Evolutionary conservation across 2,797 vertebrate species (phyloP).

Genomic region (Muraenolepis orangiensis): DNA sequence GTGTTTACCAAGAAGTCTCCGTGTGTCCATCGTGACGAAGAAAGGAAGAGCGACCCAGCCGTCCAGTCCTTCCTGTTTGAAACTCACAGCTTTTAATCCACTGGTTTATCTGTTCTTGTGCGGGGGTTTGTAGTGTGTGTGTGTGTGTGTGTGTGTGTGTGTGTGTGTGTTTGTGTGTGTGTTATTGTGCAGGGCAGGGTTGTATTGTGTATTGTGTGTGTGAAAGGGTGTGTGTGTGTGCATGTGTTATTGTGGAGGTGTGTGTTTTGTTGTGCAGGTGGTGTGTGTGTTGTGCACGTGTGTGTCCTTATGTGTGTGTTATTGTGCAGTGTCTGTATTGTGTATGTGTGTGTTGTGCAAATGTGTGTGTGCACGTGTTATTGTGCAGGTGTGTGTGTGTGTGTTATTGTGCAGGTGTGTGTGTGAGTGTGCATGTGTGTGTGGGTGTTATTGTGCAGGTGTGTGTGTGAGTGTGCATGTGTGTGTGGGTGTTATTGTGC

Average conservation of each 20-base stretch:
- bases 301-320: neutral
- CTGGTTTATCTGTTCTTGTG: slow-evolving; percentile 42
- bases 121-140: slow-evolving; percentile 8
- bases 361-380: neutral
- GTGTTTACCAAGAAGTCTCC: slow-evolving; percentile 49
- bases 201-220: no score
- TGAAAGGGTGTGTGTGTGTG: neutral
- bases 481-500: neutral
- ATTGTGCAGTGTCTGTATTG: neutral
- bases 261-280: neutral
- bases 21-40: slow-evolving; percentile 21
- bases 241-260: neutral
- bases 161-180: no score
- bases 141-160: no score
- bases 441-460: neutral
- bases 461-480: no score
- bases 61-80: slow-evolving; percentile 50
- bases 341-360: neutral
- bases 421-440: neutral
- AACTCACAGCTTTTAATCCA: slow-evolving; percentile 38
- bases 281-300: neutral
- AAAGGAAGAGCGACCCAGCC: slow-evolving; percentile 45
- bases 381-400: neutral
- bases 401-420: neutral
- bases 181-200: no score